phyloP scores from a whole-genome alignment of 2,113 vertebrate species.

The Eurystomus gularis region DNA sequence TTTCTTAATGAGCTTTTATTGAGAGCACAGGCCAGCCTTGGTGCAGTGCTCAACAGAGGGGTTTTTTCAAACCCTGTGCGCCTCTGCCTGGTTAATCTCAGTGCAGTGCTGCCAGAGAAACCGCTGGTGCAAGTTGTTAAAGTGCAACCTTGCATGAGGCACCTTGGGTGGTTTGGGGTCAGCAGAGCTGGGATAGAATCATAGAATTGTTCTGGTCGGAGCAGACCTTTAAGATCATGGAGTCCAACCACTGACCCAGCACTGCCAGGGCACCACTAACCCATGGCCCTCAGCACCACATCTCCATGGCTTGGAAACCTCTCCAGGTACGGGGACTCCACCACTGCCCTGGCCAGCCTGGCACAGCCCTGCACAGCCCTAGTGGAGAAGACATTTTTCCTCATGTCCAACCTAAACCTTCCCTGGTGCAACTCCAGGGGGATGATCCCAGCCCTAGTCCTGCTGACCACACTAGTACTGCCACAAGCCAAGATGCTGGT shows the following conservation, averaged over 20 bases:
- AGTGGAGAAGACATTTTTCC: too few species aligned
- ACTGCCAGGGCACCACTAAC: neutral
- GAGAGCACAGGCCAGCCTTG: slow-evolving; percentile 69
- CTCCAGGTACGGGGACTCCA: neutral
- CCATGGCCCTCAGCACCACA: neutral
- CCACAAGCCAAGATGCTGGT: too few species aligned
- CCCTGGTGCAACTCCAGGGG: too few species aligned
- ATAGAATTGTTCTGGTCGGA: neutral
- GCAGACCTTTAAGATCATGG: neutral
- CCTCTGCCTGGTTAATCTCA: neutral
- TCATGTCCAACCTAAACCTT: too few species aligned
- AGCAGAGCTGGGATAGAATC: neutral
- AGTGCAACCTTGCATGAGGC: fast-evolving
- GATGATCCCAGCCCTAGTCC: too few species aligned
- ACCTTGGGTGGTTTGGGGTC: neutral
- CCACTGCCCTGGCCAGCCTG: too few species aligned
- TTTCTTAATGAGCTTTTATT: slow-evolving; percentile 82
- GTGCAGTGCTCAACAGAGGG: slow-evolving; percentile 4
- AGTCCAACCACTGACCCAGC: neutral
- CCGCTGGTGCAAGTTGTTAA: fast-evolving
- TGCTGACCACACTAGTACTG: too few species aligned
- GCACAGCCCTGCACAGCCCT: too few species aligned
- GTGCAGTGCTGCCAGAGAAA: neutral
- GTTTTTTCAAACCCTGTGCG: neutral
- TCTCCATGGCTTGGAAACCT: neutral